A percentile compares a stretch with the other conserved stretches of the same genome.
phyloP scores from a whole-genome alignment of 2,797 vertebrate genomes.

The Champsocephalus esox region DNA sequence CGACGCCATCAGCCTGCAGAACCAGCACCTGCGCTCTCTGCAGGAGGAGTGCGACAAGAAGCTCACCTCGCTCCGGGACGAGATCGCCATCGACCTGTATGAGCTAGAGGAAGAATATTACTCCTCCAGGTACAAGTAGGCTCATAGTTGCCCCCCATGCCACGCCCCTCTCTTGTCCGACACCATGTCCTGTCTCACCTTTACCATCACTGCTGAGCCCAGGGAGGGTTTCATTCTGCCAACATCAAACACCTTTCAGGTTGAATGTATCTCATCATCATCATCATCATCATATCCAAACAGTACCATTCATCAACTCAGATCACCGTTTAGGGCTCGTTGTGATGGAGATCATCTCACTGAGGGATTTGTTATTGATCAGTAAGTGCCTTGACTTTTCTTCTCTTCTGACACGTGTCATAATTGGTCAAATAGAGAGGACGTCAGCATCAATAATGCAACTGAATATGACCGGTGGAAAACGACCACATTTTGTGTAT shows the following conservation, averaged over 20 bases:
- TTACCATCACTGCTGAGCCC: slow-evolving; percentile 58
- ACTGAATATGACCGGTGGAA: slow-evolving; percentile 21
- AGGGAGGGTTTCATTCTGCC: slow-evolving; percentile 33
- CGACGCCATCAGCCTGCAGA: slow-evolving; percentile 95
- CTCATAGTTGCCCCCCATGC: slow-evolving; percentile 69
- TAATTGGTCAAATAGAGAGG: slow-evolving; percentile 1
- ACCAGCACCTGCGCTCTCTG: slow-evolving; percentile 92
- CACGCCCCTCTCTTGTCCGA: slow-evolving; percentile 49
- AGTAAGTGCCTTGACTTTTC: slow-evolving; percentile 54
- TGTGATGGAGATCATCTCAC: slow-evolving; percentile 35
- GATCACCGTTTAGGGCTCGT: slow-evolving; percentile 22
- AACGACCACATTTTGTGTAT: neutral
- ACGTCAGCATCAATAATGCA: slow-evolving; percentile 16
- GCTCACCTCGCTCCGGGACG: slow-evolving; percentile 92
- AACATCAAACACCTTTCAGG: slow-evolving; percentile 26
- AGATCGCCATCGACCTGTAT: slow-evolving; percentile 97
- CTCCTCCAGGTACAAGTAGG: slow-evolving; percentile 99
- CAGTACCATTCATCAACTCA: slow-evolving; percentile 38
- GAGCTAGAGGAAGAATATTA: slow-evolving; percentile 99
- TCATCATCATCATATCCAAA: slow-evolving; percentile 21
- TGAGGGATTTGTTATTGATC: slow-evolving; percentile 33
- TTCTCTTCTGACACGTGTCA: slow-evolving; percentile 4
- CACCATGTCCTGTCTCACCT: slow-evolving; percentile 55
- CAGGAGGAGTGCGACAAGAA: slow-evolving; percentile 99
- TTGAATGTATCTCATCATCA: slow-evolving; percentile 13